Evolutionary conservation across 2,888 invertebrate species (phyloP), one percentile per base, ranked within the genome.

Genomic region (Mellilla xanthometata): DNA sequence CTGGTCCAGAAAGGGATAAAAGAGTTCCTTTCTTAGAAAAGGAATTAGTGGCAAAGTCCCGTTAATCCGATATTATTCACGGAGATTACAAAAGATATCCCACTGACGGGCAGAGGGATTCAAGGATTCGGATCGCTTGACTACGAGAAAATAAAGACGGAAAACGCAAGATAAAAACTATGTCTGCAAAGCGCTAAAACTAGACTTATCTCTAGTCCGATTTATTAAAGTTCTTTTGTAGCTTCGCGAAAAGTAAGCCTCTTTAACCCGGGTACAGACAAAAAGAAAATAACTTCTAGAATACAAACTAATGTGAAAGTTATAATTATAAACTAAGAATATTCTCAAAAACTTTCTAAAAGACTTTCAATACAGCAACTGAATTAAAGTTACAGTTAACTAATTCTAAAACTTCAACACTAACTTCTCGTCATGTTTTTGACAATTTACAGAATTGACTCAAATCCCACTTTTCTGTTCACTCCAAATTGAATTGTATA

Each of bases 61-160:
- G 65, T 74, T 80, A 82, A 80, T 81, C 81, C 72, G 64, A 76
- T 77, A 77, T 79, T 76, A 80, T 80, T 79, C 78, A 75, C 58
- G 65, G 61, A 69, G 77, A 81, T 76, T 73, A 80, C 79, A 77
- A 79, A 76, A 76, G 72, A 80, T 76, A 75, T 76, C 76, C 75
- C 67, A 76, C 74, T 76, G 74, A 75, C 66, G 64, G 65, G 62
- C 62, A 65, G 74, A 65, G 76, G 75, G 70, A 71, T 72, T 68
- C 57, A 49, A 49, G 29, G 44, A 40, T 40, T 40, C 22, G 15
- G 28, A 32, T 40, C 40, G 36, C 35, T 19, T 34, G 40, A 19
- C 31, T 46, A 35, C n/a, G 31, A 36, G 28, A 36, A 47, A 47
- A 41, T 36, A 46, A 46, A 19, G 46, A 29, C 36, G 40, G 13